Percentiles rank a stretch among this genome's conserved stretches.
phyloP scores from a whole-genome alignment of 1,140 invertebrate species.

The Aphidius ervi region DNA sequence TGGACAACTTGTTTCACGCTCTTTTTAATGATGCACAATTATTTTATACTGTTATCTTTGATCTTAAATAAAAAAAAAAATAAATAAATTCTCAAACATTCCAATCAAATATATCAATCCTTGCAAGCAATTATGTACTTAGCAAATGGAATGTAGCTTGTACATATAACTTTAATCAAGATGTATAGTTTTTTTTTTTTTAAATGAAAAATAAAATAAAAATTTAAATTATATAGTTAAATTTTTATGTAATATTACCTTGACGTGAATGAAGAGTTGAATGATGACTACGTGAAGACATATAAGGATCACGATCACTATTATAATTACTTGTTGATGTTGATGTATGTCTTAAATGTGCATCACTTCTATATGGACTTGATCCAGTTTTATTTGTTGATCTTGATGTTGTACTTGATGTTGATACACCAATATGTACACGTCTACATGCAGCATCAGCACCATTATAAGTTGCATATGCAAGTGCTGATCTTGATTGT shows the following conservation, averaged over 20 bases:
- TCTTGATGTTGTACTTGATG: constrained; percentile 87
- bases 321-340: constrained; percentile 83
- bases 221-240: too few species aligned
- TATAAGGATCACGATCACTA: constrained; percentile 59
- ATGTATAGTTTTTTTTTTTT: too few species aligned
- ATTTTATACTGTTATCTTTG: too few species aligned
- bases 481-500: constrained; percentile 69
- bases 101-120: too few species aligned
- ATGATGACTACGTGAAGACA: constrained; percentile 41
- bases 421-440: constrained; percentile 88
- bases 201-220: too few species aligned
- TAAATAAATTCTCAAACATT: too few species aligned
- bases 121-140: too few species aligned
- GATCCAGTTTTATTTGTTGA: constrained; percentile 93
- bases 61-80: too few species aligned
- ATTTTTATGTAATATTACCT: constrained; percentile 27
- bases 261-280: constrained; percentile 37
- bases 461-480: constrained; percentile 63
- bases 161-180: too few species aligned
- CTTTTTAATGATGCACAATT: too few species aligned
- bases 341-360: constrained; percentile 73
- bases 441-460: constrained; percentile 58
- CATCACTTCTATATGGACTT: constrained; percentile 83
- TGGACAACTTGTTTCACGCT: too few species aligned
- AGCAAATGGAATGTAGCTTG: too few species aligned